These are phyloP conservation scores for Ormyrus rosae DNA, from an alignment of 2,888 invertebrate species.

Conservation along the genomic window DNA sequence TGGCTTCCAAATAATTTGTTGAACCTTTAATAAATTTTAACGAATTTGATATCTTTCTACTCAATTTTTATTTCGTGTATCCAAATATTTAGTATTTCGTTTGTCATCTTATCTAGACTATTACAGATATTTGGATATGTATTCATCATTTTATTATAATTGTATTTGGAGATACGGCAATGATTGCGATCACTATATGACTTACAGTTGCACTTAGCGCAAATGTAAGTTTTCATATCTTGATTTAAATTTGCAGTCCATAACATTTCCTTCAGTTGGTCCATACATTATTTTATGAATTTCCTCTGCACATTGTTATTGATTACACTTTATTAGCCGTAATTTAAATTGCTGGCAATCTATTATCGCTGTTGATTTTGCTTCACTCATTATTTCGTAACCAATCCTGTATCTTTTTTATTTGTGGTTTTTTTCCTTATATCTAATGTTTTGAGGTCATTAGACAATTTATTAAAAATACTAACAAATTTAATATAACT, in stretches of 20 bases:
- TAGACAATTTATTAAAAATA: no score
- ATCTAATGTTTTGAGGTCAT: no score
- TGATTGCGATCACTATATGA: not conserved
- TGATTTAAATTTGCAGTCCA: not conserved
- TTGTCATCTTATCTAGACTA: not conserved
- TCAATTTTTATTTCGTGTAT: not conserved
- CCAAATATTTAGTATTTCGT: not conserved
- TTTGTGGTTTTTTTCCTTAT: no score
- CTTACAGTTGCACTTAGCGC: not conserved
- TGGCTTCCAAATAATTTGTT: not conserved
- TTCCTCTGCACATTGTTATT: not conserved
- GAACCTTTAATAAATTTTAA: not conserved
- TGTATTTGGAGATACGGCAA: not conserved
- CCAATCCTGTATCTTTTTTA: no score
- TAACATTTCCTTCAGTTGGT: not conserved
- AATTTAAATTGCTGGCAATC: no score
- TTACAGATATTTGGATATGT: not conserved
- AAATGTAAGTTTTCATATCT: conserved; percentile 11
- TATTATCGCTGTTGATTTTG: no score
- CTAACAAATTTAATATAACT: no score
- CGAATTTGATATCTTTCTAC: not conserved
- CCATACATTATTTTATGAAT: not conserved
- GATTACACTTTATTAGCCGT: no score
- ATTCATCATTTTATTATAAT: not conserved
- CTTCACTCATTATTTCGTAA: no score